Percentiles rank a stretch among this genome's conserved stretches.
Evolutionary conservation across 2,888 invertebrate species (phyloP).

Genomic region (Hirtodrosophila trivittata): DNA sequence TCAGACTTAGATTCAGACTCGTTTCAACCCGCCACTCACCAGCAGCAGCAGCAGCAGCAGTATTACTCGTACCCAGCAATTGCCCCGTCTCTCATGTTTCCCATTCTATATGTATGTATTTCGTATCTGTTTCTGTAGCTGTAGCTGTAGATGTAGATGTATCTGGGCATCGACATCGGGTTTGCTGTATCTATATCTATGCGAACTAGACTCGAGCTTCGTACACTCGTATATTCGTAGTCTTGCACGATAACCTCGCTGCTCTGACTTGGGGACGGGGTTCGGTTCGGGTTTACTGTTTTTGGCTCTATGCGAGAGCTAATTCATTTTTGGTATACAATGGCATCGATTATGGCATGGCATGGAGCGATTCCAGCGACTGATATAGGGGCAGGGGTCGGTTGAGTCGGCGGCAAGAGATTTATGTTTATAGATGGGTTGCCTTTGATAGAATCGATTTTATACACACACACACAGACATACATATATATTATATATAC

Average conservation of each 20-base stretch:
- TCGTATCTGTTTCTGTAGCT: constrained; percentile 35
- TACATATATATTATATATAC: constrained; percentile 1
- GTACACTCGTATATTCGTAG: constrained; percentile 50
- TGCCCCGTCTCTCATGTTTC: constrained; percentile 29
- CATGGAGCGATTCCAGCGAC: constrained; percentile 17
- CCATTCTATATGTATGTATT: constrained; percentile 42
- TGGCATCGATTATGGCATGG: constrained; percentile 66
- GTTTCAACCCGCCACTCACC: constrained; percentile 49
- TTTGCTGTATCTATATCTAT: constrained; percentile 40
- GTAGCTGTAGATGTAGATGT: constrained; percentile 34
- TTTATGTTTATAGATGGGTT: constrained; percentile 64
- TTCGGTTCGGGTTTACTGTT: constrained; percentile 51
- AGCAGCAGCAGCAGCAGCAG: too few species aligned
- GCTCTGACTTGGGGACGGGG: constrained; percentile 31
- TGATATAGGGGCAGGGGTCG: constrained; percentile 51
- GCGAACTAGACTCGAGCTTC: constrained; percentile 46
- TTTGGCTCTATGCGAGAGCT: constrained; percentile 62
- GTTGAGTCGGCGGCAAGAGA: constrained; percentile 43
- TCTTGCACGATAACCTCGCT: constrained; percentile 56
- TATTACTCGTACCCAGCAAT: too few species aligned
- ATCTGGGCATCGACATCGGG: constrained; percentile 20
- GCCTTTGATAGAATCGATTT: constrained; percentile 68
- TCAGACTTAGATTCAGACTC: constrained; percentile 38
- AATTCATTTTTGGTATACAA: constrained; percentile 67
- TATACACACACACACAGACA: constrained; percentile 18